Evolutionary conservation across 2,888 invertebrate species (phyloP).

Genomic region (Disparrhopalites patrizii): DNA sequence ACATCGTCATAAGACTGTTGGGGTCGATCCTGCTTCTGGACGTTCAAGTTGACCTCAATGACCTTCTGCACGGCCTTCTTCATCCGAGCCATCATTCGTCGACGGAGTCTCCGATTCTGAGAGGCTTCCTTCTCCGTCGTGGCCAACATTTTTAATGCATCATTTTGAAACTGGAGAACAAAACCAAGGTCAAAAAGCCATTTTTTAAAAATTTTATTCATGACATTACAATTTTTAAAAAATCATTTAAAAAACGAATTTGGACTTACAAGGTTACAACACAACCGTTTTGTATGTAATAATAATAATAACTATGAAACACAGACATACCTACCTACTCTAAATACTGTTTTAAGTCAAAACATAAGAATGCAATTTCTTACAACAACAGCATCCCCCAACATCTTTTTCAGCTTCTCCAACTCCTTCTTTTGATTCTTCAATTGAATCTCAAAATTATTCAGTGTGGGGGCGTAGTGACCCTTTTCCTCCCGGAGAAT

Average conservation of each 20-base stretch:
- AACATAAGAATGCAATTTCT: background rate
- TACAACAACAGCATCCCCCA: conserved; percentile 2
- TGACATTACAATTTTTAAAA: no score
- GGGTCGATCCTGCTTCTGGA: background rate
- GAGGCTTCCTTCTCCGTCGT: background rate
- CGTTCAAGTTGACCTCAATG: background rate
- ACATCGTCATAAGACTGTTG: no score
- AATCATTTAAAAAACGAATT: background rate
- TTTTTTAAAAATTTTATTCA: no score
- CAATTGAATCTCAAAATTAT: background rate
- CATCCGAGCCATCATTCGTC: background rate
- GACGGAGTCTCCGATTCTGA: background rate
- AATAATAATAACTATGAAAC: background rate
- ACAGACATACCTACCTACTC: no score
- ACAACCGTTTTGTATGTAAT: background rate
- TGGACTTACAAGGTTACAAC: background rate
- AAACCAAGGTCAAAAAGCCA: no score
- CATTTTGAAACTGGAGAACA: conserved; percentile 1
- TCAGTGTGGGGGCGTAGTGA: background rate
- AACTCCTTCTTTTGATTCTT: background rate
- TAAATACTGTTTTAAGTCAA: background rate
- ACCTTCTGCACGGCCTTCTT: conserved; percentile 5
- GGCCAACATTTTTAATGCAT: background rate
- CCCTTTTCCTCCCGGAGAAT: background rate
- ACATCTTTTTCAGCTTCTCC: background rate